These are phyloP conservation scores for Antheraea mylitta DNA, from an alignment of 1,140 invertebrate genomes.

Conservation along the genomic window DNA sequence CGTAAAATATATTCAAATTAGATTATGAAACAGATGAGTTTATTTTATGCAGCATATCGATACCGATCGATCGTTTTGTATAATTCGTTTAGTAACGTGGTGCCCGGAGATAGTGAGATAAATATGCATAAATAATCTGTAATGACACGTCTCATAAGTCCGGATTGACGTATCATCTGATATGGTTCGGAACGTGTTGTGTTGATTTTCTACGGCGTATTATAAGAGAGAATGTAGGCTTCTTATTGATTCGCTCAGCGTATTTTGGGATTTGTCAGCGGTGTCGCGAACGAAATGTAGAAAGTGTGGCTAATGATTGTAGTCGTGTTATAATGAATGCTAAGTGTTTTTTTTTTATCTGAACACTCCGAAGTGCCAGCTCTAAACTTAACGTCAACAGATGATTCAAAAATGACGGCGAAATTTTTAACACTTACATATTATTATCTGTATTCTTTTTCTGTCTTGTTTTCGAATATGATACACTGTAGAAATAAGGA, in stretches of 20 bases:
- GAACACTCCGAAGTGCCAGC: no score
- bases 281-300: neutral
- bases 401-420: no score
- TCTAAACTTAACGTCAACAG: no score
- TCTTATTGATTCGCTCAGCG: neutral
- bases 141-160: slow-evolving; percentile 17
- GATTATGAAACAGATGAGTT: slow-evolving; percentile 9
- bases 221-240: neutral
- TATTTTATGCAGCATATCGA: neutral
- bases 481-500: no score
- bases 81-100: neutral
- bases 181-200: slow-evolving; percentile 23
- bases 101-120: slow-evolving; percentile 18
- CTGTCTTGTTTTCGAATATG: no score
- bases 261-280: neutral
- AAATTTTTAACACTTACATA: no score
- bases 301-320: neutral
- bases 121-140: slow-evolving; percentile 31
- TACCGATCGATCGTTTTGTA: slow-evolving; percentile 7
- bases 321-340: neutral
- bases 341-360: no score
- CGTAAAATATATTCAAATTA: neutral
- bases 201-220: slow-evolving; percentile 20
- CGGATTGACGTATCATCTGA: slow-evolving; percentile 31
- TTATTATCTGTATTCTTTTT: no score